These are phyloP conservation scores for Physocephala rufipes DNA, from an alignment of 2,888 invertebrate genomes.

Conservation along the genomic window DNA sequence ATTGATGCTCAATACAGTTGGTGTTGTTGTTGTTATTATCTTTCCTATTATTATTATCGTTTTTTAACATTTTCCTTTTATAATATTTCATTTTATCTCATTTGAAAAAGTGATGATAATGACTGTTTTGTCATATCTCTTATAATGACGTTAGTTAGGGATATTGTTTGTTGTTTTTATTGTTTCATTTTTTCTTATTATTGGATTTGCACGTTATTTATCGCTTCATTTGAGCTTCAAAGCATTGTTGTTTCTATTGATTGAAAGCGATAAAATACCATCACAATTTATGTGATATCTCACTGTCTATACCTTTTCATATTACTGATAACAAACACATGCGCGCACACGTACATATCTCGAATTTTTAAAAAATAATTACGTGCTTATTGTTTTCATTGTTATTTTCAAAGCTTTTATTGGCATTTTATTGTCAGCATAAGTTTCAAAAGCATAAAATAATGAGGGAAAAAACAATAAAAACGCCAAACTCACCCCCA, in stretches of 20 bases:
- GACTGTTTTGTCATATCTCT: not conserved
- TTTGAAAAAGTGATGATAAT: constrained; percentile 14
- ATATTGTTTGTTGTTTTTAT: constrained; percentile 9
- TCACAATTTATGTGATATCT: no score
- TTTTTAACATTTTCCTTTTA: not conserved
- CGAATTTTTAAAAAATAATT: no score
- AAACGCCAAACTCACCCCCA: not conserved
- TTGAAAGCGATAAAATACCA: no score
- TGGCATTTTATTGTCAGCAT: constrained; percentile 22
- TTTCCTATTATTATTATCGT: constrained; percentile 1
- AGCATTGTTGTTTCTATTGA: no score
- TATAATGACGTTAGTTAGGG: not conserved
- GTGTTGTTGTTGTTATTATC: not conserved
- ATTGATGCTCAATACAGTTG: not conserved
- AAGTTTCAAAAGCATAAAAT: constrained; percentile 6
- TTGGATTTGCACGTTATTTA: no score
- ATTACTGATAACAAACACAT: no score
- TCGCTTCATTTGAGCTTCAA: no score
- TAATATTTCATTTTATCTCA: constrained; percentile 14
- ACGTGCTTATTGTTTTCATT: constrained; percentile 1
- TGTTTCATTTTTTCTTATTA: no score
- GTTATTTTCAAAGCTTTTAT: constrained; percentile 13
- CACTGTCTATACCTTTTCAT: no score
- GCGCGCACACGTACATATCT: no score
- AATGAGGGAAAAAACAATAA: not conserved